Percentiles rank a stretch among this genome's conserved stretches.
Conservation (phyloP, 2,888 invertebrate genomes). For the Folsomia candida region DNA sequence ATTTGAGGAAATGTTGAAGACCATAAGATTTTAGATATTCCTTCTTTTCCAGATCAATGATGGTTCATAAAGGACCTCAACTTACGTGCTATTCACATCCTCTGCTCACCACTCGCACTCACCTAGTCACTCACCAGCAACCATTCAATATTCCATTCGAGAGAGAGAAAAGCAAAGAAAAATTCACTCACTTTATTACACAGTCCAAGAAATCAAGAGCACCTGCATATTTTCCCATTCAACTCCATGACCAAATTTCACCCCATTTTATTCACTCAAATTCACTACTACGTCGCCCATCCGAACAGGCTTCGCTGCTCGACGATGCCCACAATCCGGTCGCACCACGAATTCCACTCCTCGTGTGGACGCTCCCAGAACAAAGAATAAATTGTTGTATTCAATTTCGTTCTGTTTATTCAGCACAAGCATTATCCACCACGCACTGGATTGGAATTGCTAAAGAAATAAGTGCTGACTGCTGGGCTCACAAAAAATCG, state of each 20-base stretch:
- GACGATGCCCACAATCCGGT: no score
- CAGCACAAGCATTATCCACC: slow-evolving; percentile 1
- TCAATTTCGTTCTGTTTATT: slow-evolving; percentile 7
- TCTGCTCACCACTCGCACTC: no score
- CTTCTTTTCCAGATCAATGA: slow-evolving; percentile 39
- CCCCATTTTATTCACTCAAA: not conserved
- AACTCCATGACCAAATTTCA: not conserved
- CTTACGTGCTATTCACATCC: slow-evolving; percentile 30
- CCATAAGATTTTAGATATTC: not conserved
- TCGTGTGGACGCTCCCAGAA: not conserved
- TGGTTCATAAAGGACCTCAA: slow-evolving; percentile 37
- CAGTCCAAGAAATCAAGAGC: slow-evolving; percentile 28
- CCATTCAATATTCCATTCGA: slow-evolving; percentile 41
- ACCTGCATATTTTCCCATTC: slow-evolving; percentile 45
- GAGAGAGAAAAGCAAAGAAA: slow-evolving; percentile 17
- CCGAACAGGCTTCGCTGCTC: no score
- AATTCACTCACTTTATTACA: slow-evolving; percentile 13
- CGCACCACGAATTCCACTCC: not conserved
- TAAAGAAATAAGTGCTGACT: not conserved
- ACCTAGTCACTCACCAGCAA: slow-evolving; percentile 2
- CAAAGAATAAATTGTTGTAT: not conserved
- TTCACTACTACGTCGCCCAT: not conserved
- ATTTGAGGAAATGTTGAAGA: not conserved
- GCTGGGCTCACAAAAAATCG: not conserved
- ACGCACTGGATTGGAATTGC: slow-evolving; percentile 13